A percentile compares a stretch with the other conserved stretches of the same genome.
Conservation (phyloP, 2,888 invertebrate species). For the Cryptophagus acutangulus region DNA sequence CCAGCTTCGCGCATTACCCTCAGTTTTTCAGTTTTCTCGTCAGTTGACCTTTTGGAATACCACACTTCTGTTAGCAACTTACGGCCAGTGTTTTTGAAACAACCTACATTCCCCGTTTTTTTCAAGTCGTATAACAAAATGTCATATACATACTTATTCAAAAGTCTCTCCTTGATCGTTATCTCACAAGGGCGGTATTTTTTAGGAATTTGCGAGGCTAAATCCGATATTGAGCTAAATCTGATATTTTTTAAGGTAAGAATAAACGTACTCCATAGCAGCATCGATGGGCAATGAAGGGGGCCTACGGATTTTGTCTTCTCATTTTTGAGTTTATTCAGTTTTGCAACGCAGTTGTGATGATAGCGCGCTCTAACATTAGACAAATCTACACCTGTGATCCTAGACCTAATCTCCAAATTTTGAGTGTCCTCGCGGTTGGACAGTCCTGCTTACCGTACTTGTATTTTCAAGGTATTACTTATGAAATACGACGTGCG, state of each 20-base stretch:
- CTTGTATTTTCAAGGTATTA: no score
- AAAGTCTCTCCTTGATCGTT: no score
- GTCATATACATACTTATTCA: constrained; percentile 7
- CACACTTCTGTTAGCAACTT: constrained; percentile 4
- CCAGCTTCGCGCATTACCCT: constrained; percentile 24
- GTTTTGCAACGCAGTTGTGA: background rate
- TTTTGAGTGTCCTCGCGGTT: no score
- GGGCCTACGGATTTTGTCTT: no score
- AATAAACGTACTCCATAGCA: no score
- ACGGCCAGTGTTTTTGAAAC: constrained; percentile 6
- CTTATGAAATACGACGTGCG: background rate
- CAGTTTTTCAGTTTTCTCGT: constrained; percentile 19
- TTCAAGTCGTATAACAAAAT: constrained; percentile 5
- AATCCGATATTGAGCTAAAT: no score
- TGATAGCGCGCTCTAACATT: background rate
- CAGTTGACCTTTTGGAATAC: constrained; percentile 3
- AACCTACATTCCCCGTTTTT: constrained; percentile 1
- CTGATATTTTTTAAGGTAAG: no score
- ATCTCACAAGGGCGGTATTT: no score
- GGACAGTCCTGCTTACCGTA: no score
- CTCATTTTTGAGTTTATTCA: background rate
- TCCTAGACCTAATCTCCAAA: no score
- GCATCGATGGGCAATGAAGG: no score
- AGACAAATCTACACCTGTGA: background rate
- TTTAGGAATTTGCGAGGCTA: no score